Conservation (phyloP, 2,113 vertebrate genomes). For the Callospermophilus lateralis region DNA sequence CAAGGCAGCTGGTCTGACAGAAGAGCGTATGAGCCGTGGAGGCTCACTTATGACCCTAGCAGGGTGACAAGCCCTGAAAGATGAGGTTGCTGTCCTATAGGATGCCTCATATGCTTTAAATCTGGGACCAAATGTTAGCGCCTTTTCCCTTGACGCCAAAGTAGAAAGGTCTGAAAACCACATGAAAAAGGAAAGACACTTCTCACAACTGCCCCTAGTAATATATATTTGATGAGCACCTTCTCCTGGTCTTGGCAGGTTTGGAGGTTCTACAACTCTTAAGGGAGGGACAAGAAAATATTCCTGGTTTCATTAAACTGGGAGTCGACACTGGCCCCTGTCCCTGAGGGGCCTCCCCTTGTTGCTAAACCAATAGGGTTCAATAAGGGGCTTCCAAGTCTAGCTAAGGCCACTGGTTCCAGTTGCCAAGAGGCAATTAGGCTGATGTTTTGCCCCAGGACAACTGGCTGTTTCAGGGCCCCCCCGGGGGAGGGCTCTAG, state of each 20-base stretch:
- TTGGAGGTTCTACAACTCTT: background rate
- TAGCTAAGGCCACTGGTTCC: background rate
- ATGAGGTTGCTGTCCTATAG: background rate
- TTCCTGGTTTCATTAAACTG: background rate
- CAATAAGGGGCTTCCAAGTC: background rate
- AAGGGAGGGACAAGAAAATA: background rate
- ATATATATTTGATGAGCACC: background rate
- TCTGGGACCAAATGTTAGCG: background rate
- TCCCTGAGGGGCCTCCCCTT: background rate
- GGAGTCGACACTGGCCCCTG: background rate
- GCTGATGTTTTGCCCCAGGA: background rate
- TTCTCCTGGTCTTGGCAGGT: background rate
- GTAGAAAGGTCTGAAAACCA: background rate
- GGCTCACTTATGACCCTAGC: background rate
- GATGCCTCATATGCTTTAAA: background rate
- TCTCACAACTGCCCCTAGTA: background rate
- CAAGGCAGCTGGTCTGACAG: background rate
- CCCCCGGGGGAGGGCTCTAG: background rate
- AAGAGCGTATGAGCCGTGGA: background rate
- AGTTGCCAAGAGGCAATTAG: background rate
- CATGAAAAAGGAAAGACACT: background rate
- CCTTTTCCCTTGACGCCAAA: slow-evolving; percentile 8
- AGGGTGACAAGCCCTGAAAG: background rate
- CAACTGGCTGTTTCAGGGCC: background rate
- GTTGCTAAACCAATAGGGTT: background rate